A percentile compares a stretch with the other conserved stretches of the same genome.
Evolutionary conservation across 2,113 vertebrate species (phyloP).

Genomic region (Ahaetulla prasina): DNA sequence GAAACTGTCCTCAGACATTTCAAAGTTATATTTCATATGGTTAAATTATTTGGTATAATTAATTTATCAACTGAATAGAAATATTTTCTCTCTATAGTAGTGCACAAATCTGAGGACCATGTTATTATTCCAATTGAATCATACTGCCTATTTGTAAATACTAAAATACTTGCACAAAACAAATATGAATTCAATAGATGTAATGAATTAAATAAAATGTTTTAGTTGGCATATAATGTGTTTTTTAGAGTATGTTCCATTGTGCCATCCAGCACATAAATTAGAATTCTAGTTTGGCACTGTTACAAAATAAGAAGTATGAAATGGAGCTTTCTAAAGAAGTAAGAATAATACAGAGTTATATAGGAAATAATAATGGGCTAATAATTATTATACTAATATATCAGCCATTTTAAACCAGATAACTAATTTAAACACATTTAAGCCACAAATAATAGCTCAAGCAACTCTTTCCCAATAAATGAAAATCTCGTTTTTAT

Average conservation of each 20-base stretch:
- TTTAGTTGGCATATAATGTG: not conserved
- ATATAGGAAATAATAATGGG: not conserved
- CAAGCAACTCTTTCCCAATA: not conserved
- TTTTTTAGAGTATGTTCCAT: not conserved
- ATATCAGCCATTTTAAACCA: not conserved
- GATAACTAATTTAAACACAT: not conserved
- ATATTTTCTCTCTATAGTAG: constrained; percentile 57
- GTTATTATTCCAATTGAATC: constrained; percentile 23
- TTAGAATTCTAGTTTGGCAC: not conserved
- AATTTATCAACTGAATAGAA: constrained; percentile 55
- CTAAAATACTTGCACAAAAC: constrained; percentile 23
- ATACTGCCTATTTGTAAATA: not conserved
- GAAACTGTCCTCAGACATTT: not conserved
- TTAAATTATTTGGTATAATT: constrained; percentile 58
- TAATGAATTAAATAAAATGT: not conserved
- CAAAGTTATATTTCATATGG: not conserved
- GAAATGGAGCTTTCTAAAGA: not conserved
- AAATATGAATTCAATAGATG: constrained; percentile 13
- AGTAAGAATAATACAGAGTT: not conserved
- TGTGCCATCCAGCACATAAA: not conserved
- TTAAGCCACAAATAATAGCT: not conserved
- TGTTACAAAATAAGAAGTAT: not conserved
- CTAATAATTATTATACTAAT: not conserved
- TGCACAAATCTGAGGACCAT: constrained; percentile 10
- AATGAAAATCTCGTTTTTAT: not conserved